These are phyloP conservation scores for Phasianus colchicus DNA, from an alignment of 2,113 vertebrate species.

Conservation along the genomic window DNA sequence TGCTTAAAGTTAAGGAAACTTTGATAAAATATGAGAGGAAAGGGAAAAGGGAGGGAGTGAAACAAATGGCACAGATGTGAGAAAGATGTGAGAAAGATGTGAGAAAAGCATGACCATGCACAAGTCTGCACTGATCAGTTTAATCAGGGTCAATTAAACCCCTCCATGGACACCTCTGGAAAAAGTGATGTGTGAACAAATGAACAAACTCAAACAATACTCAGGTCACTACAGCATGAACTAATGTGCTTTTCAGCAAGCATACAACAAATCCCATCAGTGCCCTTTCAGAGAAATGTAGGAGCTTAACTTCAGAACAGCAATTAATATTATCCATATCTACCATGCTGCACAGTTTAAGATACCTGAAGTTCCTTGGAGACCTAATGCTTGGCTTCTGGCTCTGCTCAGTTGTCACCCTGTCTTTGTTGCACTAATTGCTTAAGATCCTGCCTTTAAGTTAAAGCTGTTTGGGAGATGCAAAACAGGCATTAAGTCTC, in stretches of 20 bases:
- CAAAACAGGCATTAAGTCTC: slow-evolving; percentile 36
- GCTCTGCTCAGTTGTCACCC: slow-evolving; percentile 46
- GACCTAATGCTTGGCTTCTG: slow-evolving; percentile 27
- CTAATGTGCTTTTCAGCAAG: slow-evolving; percentile 14
- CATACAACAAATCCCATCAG: not conserved
- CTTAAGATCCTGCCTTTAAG: slow-evolving; percentile 3
- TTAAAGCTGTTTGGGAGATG: slow-evolving; percentile 27
- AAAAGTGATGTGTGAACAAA: not conserved
- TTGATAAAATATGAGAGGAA: not conserved
- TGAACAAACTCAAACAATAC: not conserved
- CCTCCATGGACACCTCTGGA: not conserved
- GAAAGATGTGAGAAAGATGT: not conserved
- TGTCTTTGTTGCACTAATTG: slow-evolving; percentile 40
- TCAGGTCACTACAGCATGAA: not conserved
- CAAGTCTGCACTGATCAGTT: not conserved
- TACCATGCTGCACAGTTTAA: not conserved
- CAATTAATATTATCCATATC: slow-evolving; percentile 57
- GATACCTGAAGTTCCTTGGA: slow-evolving; percentile 28
- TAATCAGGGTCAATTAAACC: slow-evolving; percentile 23
- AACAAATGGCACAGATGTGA: not conserved
- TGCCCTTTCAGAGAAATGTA: not conserved
- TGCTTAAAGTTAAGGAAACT: not conserved
- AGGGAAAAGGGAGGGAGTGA: not conserved
- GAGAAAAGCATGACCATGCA: not conserved
- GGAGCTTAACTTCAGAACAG: slow-evolving; percentile 29